Base-by-base conservation (phyloP, 2,113 vertebrate species). In the Poeciliopsis turrubarensis region DNA sequence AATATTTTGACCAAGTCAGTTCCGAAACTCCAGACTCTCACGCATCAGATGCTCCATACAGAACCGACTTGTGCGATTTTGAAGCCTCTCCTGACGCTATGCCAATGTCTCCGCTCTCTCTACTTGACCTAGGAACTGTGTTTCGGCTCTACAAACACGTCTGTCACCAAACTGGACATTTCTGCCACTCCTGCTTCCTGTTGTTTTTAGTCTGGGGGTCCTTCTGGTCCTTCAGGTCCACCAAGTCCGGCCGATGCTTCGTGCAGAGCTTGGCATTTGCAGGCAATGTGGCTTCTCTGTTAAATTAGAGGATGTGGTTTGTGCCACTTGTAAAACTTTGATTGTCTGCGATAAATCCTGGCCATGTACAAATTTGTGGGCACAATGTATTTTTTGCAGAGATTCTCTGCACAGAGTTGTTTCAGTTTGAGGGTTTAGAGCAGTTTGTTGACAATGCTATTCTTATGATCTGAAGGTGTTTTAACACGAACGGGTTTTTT, bases 301-400 rank as follows among this genome's bases (percentile, higher is more conserved):
- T 54, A 82, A 82, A 85, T 83, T 81, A 63, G 75, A 82, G 86
- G 80, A 87, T 86, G 89, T 73, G 91, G 91, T 85, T 85, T 90
- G 83, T 44, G 1, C 22, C 70, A 15, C 70, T 72, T 74, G 77
- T 89, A 79, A 85, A 86, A 78, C 69, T 78, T 74, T 81, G 86
- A 85, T 84, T 79, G 76, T 79, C 61, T 80, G 76, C 81, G 84
- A 91, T 90, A 90, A 89, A 87, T 87, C 75, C 77, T 89, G 86
- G 75, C 81, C 83, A 70, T 67, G 63, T 68, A 63, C 60, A 73
- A 75, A 82, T 89, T 90, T 85, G 85, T 41, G 86, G 78, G 71
- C 17, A 44, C 79, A 67, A 69, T 74, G 69, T 71, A 88, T 84
- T 83, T 91, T 81, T 89, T 71, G 78, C 75, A 78, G 80, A 57